Evolutionary conservation across 2,113 vertebrate genomes (phyloP), one percentile per base, ranked within the genome.

Genomic region (Clarias batrachus): DNA sequence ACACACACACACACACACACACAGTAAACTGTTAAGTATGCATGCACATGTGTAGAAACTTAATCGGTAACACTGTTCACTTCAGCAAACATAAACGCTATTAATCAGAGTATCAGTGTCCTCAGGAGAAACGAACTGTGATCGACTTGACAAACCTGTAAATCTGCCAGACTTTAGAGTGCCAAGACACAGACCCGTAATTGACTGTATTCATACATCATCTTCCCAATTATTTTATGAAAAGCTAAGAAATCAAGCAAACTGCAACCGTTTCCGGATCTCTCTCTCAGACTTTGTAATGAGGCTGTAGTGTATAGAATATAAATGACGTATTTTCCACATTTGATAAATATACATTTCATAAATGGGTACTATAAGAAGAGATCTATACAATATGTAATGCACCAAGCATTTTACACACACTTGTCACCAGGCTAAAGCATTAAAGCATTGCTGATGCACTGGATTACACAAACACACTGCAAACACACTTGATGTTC

Each of bases 301-400:
- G 59, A 87, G 83, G 83, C 41, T 83, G 62, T 62, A 52, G 41
- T 62, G 56, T 85, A 85, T 52, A 87, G 79, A 87, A 87, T 89
- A 83, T 86, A 90, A 88, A 86, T 48, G 83, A 86, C 19, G 71
- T 85, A n/a, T 73, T 78, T 85, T 33, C 12, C 68, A 66, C 87
- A 79, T 84, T 87, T 85, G 57, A 84, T 84, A 89, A 84, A 86
- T 86, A 86, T 82, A 86, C 62, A 84, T 81, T 83, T 87, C 25
- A 56, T 82, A 56, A 65, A 73, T 73, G 76, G 82, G 59, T 65
- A 76, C 80, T 81, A 83, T 73, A 81, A 85, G 76, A 85, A 86
- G 54, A 86, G 87, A 77, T 84, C 76, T 87, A 68, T 90, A 82
- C 81, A 88, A 63, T 86, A 65, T 88, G 83, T 84, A 88, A 78